These are phyloP conservation scores for Microcebus griseorufus DNA, from an alignment of 2,113 vertebrate species.

Conservation along the genomic window DNA sequence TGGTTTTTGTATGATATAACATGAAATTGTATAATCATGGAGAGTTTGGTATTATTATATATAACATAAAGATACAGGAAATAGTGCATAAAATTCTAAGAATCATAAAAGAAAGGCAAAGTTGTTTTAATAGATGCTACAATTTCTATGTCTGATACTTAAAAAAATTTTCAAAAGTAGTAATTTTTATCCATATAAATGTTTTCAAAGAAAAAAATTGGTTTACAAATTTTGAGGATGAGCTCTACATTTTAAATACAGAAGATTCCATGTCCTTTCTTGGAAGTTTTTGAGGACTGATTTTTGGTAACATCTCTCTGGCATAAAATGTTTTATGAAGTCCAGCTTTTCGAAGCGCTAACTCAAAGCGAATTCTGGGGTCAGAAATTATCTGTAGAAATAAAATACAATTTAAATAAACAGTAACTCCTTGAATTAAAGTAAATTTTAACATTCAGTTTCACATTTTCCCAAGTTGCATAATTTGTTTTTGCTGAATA, in stretches of 20 bases:
- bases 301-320: slow-evolving; percentile 88
- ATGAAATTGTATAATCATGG: slow-evolving; percentile 5
- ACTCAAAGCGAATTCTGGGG: slow-evolving; percentile 91
- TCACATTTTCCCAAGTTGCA: background rate
- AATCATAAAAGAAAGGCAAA: background rate
- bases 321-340: slow-evolving; percentile 92
- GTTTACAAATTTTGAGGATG: background rate
- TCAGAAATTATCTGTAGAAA: slow-evolving; percentile 93
- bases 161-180: background rate
- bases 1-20: background rate
- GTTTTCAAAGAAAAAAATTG: background rate
- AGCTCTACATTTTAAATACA: slow-evolving; percentile 81
- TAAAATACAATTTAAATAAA: slow-evolving; percentile 62
- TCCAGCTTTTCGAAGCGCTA: slow-evolving; percentile 92
- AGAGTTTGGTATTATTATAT: slow-evolving; percentile 35
- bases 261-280: slow-evolving; percentile 91
- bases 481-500: background rate
- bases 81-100: background rate
- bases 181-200: background rate
- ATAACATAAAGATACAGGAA: slow-evolving; percentile 19
- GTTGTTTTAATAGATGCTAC: slow-evolving; percentile 42
- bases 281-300: slow-evolving; percentile 90
- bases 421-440: background rate
- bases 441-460: background rate
- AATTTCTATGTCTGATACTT: background rate